Evolutionary conservation across 2,113 vertebrate genomes (phyloP), one percentile per base, ranked within the genome.

Genomic region (Coreoperca whiteheadi): DNA sequence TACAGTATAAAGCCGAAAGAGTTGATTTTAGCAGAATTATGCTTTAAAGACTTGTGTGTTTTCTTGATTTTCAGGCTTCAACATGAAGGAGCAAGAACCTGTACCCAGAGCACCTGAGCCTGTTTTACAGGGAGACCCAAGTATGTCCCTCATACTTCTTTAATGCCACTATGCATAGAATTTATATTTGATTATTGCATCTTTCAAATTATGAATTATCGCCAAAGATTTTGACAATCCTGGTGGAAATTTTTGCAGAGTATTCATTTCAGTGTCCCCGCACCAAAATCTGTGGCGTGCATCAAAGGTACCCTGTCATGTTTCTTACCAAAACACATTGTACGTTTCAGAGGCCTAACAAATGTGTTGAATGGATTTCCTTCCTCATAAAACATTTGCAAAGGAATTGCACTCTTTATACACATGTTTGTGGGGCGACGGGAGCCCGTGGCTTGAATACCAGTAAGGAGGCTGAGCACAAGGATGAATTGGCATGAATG

Each of bases 41-140:
- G 5, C 2, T 69, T 23, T 25, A 34, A 67, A 37, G 51, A 68
- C n/a, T 12, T 63, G 43, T 92, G 12, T 87, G 51, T 79, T 51
- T n/a, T 91, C 57, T 91, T 67, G 2, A 6, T 68, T 87, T 94
- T 77, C 91, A 99, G 98, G 95, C 72, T 95, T 96, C 85, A 93
- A 71, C 51, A 74, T 94, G 78, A 96, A 93, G 73, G 96, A 97
- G 87, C 89, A 87, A 50, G 96, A 97, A 75, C 80, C 95, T 41
- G 90, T 92, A 78, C 91, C 93, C 1, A 95, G 96, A 93, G 89
- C 93, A 0, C 91, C 89, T 46, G 96, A 97, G 25, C 86, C 95
- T 23, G 89, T 74, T 54, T 93, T 96, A 59, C 96, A 96, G 76
- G 97, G 97, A 95, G 96, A 99, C 81, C 95, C 96, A 90, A 97